Evolutionary conservation across 2,113 vertebrate species (phyloP).

Genomic region (Phyllostomus discolor): DNA sequence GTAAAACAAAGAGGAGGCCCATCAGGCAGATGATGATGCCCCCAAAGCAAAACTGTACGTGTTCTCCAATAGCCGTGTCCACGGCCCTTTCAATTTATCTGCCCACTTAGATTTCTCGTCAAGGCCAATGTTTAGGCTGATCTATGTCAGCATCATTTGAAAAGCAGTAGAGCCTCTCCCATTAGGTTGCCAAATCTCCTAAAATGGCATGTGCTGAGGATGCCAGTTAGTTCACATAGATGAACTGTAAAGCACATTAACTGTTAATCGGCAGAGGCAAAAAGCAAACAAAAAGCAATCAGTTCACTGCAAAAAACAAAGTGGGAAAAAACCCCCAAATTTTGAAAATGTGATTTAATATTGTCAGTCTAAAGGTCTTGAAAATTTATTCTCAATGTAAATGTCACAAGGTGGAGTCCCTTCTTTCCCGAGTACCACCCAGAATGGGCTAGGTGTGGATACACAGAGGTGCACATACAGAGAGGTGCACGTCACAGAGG

Average conservation of each 20-base stretch:
- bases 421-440: background rate
- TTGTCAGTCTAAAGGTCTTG: background rate
- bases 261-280: background rate
- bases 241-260: background rate
- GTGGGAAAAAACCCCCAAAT: background rate
- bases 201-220: background rate
- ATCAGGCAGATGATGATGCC: background rate
- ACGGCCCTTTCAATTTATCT: background rate
- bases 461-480: background rate
- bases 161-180: background rate
- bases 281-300: conserved; percentile 7
- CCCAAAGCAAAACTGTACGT: background rate
- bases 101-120: background rate
- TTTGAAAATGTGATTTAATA: background rate
- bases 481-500: background rate
- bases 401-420: background rate
- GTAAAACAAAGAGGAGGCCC: conserved; percentile 35
- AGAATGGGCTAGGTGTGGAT: background rate
- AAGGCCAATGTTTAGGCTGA: background rate
- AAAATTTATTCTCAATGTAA: background rate
- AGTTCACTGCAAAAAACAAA: background rate
- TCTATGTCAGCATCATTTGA: background rate
- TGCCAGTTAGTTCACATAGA: background rate
- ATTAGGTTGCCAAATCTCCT: background rate
- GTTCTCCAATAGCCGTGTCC: background rate